Conservation (phyloP, 1,140 invertebrate genomes). For the Streblospio benedicti region DNA sequence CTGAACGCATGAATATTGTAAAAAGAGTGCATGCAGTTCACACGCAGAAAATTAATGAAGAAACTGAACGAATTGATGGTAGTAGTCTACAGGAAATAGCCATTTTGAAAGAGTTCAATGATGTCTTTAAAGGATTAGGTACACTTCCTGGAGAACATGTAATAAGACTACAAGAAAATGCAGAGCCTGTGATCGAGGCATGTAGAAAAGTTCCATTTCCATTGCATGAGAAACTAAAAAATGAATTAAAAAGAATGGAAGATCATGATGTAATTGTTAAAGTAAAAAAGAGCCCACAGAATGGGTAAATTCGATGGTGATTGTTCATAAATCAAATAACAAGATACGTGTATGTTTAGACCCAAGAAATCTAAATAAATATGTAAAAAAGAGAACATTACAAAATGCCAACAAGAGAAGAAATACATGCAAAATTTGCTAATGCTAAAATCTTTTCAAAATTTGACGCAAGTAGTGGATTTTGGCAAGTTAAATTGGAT, state of each 20-base stretch:
- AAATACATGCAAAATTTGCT: conserved; percentile 22
- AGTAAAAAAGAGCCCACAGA: conserved; percentile 22
- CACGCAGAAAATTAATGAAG: neutral
- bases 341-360: conserved; percentile 25
- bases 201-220: conserved; percentile 11
- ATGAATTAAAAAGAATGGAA: conserved; percentile 16
- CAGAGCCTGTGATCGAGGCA: conserved; percentile 10
- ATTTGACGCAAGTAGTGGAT: conserved; percentile 13
- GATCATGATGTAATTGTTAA: conserved; percentile 14
- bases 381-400: conserved; percentile 20
- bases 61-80: neutral
- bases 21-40: too few relatives aligned
- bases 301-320: conserved; percentile 22
- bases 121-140: neutral
- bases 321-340: conserved; percentile 20
- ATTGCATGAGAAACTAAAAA: conserved; percentile 12
- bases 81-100: too few relatives aligned
- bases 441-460: conserved; percentile 24
- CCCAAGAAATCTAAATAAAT: conserved; percentile 23
- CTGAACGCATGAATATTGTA: too few relatives aligned
- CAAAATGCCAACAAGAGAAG: conserved; percentile 22
- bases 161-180: neutral
- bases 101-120: too few relatives aligned
- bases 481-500: neutral
- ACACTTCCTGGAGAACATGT: neutral